Evolutionary conservation across 2,888 invertebrate species (phyloP), one percentile per base, ranked within the genome.

Genomic region (Chrysomela aeneicollis): DNA sequence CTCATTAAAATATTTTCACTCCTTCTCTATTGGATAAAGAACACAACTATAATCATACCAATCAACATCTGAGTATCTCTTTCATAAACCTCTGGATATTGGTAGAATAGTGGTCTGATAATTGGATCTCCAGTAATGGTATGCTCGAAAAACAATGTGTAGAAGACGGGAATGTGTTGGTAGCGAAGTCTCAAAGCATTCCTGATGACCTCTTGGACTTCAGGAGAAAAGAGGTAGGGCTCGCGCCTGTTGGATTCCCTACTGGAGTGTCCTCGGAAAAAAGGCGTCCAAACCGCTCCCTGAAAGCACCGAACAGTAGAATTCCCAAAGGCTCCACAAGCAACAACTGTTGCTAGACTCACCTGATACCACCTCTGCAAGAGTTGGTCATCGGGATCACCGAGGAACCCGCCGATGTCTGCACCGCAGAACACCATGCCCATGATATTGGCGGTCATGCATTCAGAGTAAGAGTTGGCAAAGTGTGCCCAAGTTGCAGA

Each of bases 381-480:
- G n/a, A 99, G 86, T 80, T 98, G 96, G 0, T 88, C 82, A 70
- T 95, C 94, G 0, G 97, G 97, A 81, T 95, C 94, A 66, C 91
- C 91, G 84, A 97, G 97, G 87, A 99, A 99, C 0, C 98, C 99
- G 6, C 96, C 98, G 22, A 99, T 90, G 83, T 99, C 99, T 9
- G 98, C 95, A 6, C 98, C 98, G 71, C 90, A 89, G 84, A 97
- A 95, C 0, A 94, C 92, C 74, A 97, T 87, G 0, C 98, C 98
- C 6, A 92, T 87, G 0, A 94, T 84, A 1, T 91, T 76, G 12
- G 73, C 67, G 4, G 64, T 92, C 1, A 99, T 84, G 74, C 97
- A 92, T 97, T 98, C 97, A 0, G 97, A 94, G 46, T 94, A 88
- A 0, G 92, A 90, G 2, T 90, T 88, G 54, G 90, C 89, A 17